Evolutionary conservation across 2,888 invertebrate species (phyloP).

Genomic region (Hecatera dysodea): DNA sequence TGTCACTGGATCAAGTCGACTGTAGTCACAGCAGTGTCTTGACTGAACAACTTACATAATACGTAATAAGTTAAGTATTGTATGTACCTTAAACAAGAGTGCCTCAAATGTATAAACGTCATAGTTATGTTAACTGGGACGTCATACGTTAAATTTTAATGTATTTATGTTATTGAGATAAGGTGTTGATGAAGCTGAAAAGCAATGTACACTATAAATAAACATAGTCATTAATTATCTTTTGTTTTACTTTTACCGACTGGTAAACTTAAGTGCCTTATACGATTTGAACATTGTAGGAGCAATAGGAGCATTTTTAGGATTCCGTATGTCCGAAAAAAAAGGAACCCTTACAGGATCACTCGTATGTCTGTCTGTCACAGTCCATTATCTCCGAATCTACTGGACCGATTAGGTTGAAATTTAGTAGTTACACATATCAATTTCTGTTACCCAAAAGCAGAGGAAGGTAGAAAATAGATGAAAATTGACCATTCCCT

Average conservation of each 20-base stretch:
- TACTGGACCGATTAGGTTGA: no score
- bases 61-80: slow-evolving; percentile 67
- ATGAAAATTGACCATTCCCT: no score
- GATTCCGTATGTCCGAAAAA: no score
- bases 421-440: no score
- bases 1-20: slow-evolving; percentile 52
- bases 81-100: slow-evolving; percentile 71
- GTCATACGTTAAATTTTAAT: slow-evolving; percentile 70
- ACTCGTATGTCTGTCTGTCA: no score
- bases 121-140: slow-evolving; percentile 85
- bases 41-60: slow-evolving; percentile 67
- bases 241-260: slow-evolving; percentile 49
- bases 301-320: no score
- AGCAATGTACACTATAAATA: slow-evolving; percentile 65
- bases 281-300: neutral
- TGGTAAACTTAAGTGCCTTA: neutral
- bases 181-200: slow-evolving; percentile 60
- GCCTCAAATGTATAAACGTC: slow-evolving; percentile 78
- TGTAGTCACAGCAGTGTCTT: slow-evolving; percentile 61
- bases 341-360: no score
- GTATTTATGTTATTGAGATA: slow-evolving; percentile 62
- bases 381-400: no score
- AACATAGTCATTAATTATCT: slow-evolving; percentile 50
- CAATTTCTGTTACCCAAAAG: no score
- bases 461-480: no score